These are phyloP conservation scores for Latrodectus elegans DNA, from an alignment of 2,888 invertebrate species.

Conservation along the genomic window DNA sequence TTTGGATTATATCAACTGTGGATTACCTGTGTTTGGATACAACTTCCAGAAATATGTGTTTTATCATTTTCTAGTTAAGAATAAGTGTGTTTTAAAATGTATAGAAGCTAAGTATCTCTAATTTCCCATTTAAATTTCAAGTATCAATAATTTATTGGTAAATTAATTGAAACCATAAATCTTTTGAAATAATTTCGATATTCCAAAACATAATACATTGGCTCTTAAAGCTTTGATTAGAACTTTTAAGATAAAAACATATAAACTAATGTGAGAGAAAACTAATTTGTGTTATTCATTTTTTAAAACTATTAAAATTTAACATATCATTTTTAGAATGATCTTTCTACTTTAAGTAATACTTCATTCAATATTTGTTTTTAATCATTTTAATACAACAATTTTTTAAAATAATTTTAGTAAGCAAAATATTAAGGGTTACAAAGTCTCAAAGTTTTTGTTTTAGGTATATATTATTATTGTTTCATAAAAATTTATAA, in stretches of 20 bases:
- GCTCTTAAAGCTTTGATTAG: neutral
- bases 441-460: too few relatives aligned
- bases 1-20: constrained; percentile 34
- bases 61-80: neutral
- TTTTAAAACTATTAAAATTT: too few relatives aligned
- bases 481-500: too few relatives aligned
- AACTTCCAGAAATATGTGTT: neutral
- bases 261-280: too few relatives aligned
- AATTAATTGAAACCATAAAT: neutral
- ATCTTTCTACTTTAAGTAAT: too few relatives aligned
- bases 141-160: neutral
- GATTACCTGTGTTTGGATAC: constrained; percentile 32
- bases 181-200: neutral
- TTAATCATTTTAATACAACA: too few relatives aligned
- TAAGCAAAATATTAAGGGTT: too few relatives aligned
- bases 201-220: neutral
- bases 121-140: neutral
- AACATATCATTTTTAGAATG: too few relatives aligned
- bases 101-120: neutral
- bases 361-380: too few relatives aligned
- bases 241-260: neutral
- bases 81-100: neutral
- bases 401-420: too few relatives aligned
- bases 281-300: too few relatives aligned
- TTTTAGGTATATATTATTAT: too few relatives aligned